A percentile compares a stretch with the other conserved stretches of the same genome.
Conservation (phyloP, 2,797 vertebrate species). For the Acipenser oxyrinchus region DNA sequence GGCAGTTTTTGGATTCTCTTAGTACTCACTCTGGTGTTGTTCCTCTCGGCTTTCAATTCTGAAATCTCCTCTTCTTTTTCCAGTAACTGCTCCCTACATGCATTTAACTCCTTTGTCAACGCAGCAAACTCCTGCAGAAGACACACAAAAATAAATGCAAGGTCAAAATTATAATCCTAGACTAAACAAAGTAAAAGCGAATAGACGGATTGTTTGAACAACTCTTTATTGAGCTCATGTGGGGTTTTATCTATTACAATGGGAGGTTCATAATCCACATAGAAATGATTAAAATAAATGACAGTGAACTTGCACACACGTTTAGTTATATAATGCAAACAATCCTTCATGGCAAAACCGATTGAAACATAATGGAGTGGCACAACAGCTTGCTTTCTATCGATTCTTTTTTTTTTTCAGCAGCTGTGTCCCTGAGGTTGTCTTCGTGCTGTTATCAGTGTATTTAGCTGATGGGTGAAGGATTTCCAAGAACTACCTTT, state of each 20-base stretch:
- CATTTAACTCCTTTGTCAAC: constrained; percentile 94
- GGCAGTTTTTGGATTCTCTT: background rate
- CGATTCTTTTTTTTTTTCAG: too few relatives aligned
- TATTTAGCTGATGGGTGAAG: too few relatives aligned
- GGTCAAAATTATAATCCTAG: background rate
- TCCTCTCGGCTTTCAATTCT: constrained; percentile 96
- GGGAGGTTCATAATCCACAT: background rate
- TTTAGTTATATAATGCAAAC: background rate
- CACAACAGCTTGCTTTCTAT: background rate
- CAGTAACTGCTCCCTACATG: constrained; percentile 90
- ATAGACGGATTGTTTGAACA: background rate
- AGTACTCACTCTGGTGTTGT: constrained; percentile 94
- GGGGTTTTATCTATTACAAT: background rate
- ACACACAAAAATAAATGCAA: constrained; percentile 22
- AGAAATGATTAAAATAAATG: background rate
- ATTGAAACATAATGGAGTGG: background rate
- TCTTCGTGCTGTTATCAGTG: too few relatives aligned
- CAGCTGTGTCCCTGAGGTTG: too few relatives aligned
- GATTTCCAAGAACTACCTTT: too few relatives aligned
- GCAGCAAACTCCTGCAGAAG: constrained; percentile 88
- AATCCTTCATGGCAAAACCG: background rate
- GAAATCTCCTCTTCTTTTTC: constrained; percentile 99
- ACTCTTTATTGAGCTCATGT: background rate
- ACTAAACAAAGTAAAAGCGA: background rate
- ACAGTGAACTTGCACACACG: background rate